These are phyloP conservation scores for Lepus europaeus DNA, from an alignment of 2,113 vertebrate species.

Conservation along the genomic window DNA sequence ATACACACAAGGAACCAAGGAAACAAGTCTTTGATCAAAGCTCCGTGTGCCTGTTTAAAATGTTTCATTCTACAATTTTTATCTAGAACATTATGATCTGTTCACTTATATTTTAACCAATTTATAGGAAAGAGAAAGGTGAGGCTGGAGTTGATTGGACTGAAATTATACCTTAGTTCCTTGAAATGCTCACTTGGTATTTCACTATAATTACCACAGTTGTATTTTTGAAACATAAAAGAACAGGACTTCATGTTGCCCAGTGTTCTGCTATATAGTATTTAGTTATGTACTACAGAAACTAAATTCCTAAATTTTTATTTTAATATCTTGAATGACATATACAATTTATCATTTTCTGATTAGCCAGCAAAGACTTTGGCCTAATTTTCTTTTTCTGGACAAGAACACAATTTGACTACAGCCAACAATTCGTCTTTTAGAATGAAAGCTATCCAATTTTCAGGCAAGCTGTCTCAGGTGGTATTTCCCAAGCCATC, in stretches of 20 bases:
- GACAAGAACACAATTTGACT: neutral
- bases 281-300: neutral
- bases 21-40: slow-evolving; percentile 12
- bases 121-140: slow-evolving; percentile 43
- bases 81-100: slow-evolving; percentile 56
- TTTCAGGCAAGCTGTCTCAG: neutral
- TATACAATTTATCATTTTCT: neutral
- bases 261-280: neutral
- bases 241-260: neutral
- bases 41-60: neutral
- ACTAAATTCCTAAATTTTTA: slow-evolving; percentile 16
- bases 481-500: neutral
- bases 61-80: slow-evolving; percentile 38
- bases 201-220: neutral
- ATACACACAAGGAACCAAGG: neutral
- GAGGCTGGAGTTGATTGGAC: slow-evolving; percentile 42
- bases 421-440: neutral
- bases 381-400: neutral
- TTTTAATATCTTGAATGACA: slow-evolving; percentile 1
- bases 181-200: slow-evolving; percentile 45
- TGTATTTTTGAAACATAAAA: slow-evolving; percentile 44
- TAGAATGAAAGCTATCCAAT: neutral
- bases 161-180: slow-evolving; percentile 63
- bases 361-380: neutral
- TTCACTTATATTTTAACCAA: slow-evolving; percentile 68